Evolutionary conservation across 2,113 vertebrate genomes (phyloP), one percentile per base, ranked within the genome.

Genomic region (Meleagris gallopavo): DNA sequence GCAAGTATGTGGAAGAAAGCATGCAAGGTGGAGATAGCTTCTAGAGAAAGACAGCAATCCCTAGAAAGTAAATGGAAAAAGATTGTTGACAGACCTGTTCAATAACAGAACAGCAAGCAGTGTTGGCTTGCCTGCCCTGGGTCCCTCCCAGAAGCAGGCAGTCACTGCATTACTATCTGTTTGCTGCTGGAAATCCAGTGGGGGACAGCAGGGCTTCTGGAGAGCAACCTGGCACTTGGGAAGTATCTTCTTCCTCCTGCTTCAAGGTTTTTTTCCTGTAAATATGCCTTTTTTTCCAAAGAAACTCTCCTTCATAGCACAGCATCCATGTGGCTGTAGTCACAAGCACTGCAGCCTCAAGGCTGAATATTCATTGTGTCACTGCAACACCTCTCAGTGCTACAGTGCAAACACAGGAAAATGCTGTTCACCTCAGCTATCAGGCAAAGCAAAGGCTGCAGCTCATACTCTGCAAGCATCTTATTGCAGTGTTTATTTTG

Each of bases 41-140:
- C 75, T 81, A 86, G 83, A 75, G 66, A 73, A 94, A 94, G 83
- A 38, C 62, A 3, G 50, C 64, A 84, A 78, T 84, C 85, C 70
- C 86, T 75, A 76, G 76, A 77, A 96, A 81, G 52, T 57, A 83
- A 95, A 93, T 86, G 73, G 91, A 58, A 94, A 86, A 95, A 32
- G 83, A 82, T 48, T 95, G 80, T 90, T 91, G 85, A 94, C 58
- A 34, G 83, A 52, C 88, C 79, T 96, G 88, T 81, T 95, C 90
- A 95, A 93, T 91, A 94, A 91, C 83, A 76, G 89, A 96, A 86
- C 71, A 86, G 94, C 17, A 95, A 83, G 86, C 91, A 95, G 88
- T 96, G 96, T 81, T 88, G 88, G 88, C 62, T 77, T 78, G 83
- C 24, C 36, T 97, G 90, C 94, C 90, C 36, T 0, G 54, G 54